phyloP scores from a whole-genome alignment of 2,797 vertebrate species.

The Gymnothorax javanicus region DNA sequence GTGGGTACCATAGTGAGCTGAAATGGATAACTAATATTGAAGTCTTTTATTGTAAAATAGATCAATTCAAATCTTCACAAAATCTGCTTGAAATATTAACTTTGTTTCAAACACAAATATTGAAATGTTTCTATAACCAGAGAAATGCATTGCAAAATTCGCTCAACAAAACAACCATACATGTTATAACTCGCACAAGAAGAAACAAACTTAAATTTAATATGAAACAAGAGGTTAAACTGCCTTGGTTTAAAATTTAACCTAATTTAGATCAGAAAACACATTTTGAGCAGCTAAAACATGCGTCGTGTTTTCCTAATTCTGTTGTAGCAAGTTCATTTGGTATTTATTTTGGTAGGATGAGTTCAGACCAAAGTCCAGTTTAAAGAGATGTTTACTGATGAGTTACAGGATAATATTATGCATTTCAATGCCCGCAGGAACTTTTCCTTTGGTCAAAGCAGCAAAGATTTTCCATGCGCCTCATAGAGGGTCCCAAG shows the following conservation, averaged over 20 bases:
- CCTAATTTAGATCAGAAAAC: too few species aligned
- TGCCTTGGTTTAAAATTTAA: too few species aligned
- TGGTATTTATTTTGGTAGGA: background rate
- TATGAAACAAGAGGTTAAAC: too few species aligned
- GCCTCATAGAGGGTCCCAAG: background rate
- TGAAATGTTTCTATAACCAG: background rate
- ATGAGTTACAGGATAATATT: background rate
- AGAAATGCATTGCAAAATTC: background rate
- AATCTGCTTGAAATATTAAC: background rate
- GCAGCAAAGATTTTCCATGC: background rate
- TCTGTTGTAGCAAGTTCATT: background rate
- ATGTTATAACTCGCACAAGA: background rate
- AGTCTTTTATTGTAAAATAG: too few species aligned
- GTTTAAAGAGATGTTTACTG: conserved; percentile 2
- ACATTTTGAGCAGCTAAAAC: background rate
- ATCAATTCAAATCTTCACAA: background rate
- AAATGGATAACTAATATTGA: too few species aligned
- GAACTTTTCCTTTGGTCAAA: background rate
- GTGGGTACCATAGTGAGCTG: too few species aligned
- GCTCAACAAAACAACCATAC: background rate
- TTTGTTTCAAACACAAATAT: background rate
- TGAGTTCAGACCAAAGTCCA: background rate
- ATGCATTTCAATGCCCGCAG: background rate
- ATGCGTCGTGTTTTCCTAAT: background rate
- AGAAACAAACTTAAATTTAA: background rate